Base-by-base conservation (phyloP, 2,113 vertebrate genomes). In the Nasalis larvatus region DNA sequence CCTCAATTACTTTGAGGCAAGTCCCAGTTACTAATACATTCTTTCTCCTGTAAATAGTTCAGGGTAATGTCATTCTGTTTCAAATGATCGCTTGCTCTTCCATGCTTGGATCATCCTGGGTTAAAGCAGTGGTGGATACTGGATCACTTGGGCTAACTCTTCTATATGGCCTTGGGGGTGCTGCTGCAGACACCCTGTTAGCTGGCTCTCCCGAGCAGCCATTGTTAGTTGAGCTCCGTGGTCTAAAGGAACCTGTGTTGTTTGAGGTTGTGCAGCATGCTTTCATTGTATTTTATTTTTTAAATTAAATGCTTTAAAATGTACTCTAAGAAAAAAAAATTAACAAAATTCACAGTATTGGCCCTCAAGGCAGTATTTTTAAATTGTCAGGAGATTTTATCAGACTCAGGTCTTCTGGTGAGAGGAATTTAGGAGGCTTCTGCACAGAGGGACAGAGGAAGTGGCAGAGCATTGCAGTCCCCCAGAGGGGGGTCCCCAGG, bases 171-270 rank as follows among this genome's bases (percentile, higher is more conserved):
- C 89, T 40, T 81, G 66, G 32, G 30, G 84, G 2, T 10, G 18
- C 3, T 35, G 6, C 63, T 1, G 0, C 32, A 40, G 13, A 14
- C 3, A 9, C 17, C 16, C 25, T 42, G 52, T 37, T 0, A 0
- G 45, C 25, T 37, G 60, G 27, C 27, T 32, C 52, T 73, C 76
- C 23, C 4, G 71, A 66, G 17, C 60, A 73, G 11, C 40, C 25
- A 1, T 32, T 60, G 81, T 63, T 30, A 47, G 25, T 18, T 47
- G 40, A 91, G 9, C 32, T 84, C 35, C 4, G 1, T 3, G 16
- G 40, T 42, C 76, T 32, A 42, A 76, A 90, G 58, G 68, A 54
- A 20, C 52, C 54, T 60, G 30, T 76, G n/a, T 82, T 56, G n/a
- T 71, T 58, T 25, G 60, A 86, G 23, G 23, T 47, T 7, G n/a